Evolutionary conservation across 2,113 vertebrate genomes (phyloP).

Genomic region (Cygnus buccinator): DNA sequence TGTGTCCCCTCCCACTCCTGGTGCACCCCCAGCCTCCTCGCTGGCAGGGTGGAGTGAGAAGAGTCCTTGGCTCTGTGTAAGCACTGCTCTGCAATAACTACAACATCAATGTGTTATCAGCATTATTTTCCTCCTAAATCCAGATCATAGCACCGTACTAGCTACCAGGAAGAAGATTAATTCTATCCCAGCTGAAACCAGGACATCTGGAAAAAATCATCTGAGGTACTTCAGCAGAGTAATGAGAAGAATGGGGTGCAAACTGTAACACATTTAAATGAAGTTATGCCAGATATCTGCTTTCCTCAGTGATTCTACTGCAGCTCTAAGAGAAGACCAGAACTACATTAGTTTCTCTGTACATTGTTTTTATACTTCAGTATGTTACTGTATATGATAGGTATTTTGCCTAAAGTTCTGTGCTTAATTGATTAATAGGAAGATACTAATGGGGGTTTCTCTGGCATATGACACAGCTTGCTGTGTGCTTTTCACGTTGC

Average conservation of each 20-base stretch:
- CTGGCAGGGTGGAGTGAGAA: no score
- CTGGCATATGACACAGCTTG: not conserved
- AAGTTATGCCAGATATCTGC: not conserved
- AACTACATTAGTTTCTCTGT: not conserved
- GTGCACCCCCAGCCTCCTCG: no score
- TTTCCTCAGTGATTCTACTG: not conserved
- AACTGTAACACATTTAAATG: not conserved
- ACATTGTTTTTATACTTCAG: not conserved
- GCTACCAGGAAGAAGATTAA: no score
- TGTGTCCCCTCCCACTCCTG: no score
- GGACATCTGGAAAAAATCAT: not conserved
- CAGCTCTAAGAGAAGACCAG: not conserved
- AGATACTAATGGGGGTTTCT: not conserved
- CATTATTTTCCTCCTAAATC: no score
- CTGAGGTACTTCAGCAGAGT: not conserved
- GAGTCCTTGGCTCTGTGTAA: no score
- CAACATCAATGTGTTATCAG: no score
- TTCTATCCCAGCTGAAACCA: no score
- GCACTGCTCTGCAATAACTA: no score
- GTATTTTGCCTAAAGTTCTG: not conserved
- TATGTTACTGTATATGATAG: not conserved
- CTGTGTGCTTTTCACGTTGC: not conserved
- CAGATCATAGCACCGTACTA: no score
- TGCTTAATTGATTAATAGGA: not conserved
- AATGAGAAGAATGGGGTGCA: not conserved